These are phyloP conservation scores for Enteromius mattozi DNA, from an alignment of 2,797 vertebrate species.

Conservation along the genomic window DNA sequence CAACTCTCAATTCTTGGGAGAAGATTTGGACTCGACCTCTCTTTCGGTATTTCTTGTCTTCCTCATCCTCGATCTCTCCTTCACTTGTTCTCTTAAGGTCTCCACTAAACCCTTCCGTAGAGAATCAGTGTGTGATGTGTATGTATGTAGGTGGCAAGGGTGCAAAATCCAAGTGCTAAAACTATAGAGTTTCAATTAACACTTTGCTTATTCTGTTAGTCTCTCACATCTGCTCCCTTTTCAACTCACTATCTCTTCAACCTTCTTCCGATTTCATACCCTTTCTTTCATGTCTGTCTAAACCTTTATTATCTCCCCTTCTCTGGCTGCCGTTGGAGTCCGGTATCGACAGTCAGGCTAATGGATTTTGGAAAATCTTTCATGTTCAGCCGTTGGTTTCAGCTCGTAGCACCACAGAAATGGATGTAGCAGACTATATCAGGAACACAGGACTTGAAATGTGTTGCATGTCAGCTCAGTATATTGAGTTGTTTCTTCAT, in stretches of 20 bases:
- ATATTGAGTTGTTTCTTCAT: slow-evolving; percentile 13
- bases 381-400: background rate
- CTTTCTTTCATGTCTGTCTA: slow-evolving; percentile 16
- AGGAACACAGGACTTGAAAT: slow-evolving; percentile 2
- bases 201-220: slow-evolving; percentile 61
- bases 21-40: background rate
- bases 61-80: slow-evolving; percentile 62
- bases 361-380: slow-evolving; percentile 12
- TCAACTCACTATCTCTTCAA: background rate
- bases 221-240: slow-evolving; percentile 64
- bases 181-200: slow-evolving; percentile 60
- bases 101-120: slow-evolving; percentile 6
- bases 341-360: slow-evolving; percentile 8
- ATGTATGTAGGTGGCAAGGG: background rate
- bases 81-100: background rate
- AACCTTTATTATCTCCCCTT: slow-evolving; percentile 11
- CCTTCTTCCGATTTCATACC: slow-evolving; percentile 45
- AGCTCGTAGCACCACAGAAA: background rate
- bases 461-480: background rate
- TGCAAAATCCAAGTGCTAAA: slow-evolving; percentile 19
- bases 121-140: slow-evolving; percentile 15
- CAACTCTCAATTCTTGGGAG: slow-evolving; percentile 32
- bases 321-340: background rate
- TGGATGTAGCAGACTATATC: background rate
- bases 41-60: slow-evolving; percentile 8